Evolutionary conservation across 2,113 vertebrate genomes (phyloP).

Genomic region (Oreocharis arfaki): DNA sequence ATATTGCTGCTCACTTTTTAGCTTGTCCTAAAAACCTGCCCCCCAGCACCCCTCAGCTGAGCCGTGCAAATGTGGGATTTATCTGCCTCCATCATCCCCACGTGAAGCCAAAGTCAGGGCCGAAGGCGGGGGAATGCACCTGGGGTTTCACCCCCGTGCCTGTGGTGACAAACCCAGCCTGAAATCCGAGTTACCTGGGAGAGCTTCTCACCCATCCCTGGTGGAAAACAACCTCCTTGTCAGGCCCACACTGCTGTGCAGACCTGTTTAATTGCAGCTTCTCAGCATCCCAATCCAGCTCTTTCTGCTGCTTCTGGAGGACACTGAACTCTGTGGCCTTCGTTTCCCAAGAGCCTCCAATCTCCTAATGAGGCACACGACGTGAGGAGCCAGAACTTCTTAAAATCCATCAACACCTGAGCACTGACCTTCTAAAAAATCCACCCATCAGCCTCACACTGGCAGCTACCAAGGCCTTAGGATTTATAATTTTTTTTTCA

Average conservation of each 20-base stretch:
- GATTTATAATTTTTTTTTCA: neutral
- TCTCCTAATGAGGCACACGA: neutral
- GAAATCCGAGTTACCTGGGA: neutral
- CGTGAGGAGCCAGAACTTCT: neutral
- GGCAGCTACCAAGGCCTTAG: neutral
- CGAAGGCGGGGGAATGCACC: neutral
- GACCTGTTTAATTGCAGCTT: neutral
- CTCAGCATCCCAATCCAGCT: neutral
- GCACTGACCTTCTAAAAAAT: neutral
- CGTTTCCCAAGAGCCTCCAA: neutral
- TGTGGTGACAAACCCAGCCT: neutral
- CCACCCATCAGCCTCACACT: neutral
- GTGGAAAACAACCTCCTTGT: neutral
- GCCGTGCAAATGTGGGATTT: neutral
- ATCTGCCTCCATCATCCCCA: neutral
- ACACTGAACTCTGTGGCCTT: neutral
- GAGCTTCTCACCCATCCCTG: neutral
- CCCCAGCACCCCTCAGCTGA: neutral
- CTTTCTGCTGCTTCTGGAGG: neutral
- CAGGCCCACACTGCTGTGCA: neutral
- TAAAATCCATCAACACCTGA: neutral
- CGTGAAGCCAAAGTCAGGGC: fast-evolving
- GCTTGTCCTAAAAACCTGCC: neutral
- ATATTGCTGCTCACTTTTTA: neutral
- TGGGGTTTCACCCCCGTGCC: neutral